Percentiles rank a stretch among this genome's conserved stretches.
Conservation (phyloP, 2,113 vertebrate genomes). For the Coturnix japonica region DNA sequence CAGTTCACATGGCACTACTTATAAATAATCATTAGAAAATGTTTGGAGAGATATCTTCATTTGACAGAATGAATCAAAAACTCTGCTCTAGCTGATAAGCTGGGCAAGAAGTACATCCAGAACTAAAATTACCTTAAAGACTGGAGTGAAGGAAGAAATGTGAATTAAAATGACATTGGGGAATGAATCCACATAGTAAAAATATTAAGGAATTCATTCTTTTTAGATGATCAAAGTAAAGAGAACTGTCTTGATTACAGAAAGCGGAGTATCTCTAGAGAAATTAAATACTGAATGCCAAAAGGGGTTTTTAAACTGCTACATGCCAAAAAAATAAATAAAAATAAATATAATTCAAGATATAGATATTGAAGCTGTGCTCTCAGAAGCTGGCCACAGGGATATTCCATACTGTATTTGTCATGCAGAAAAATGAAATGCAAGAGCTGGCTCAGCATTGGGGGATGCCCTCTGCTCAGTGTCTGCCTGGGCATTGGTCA, state of each 20-base stretch:
- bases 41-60: constrained; percentile 35
- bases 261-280: neutral
- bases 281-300: neutral
- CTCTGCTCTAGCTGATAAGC: constrained; percentile 46
- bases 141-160: neutral
- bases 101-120: neutral
- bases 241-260: neutral
- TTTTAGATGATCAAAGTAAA: neutral
- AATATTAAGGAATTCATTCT: neutral
- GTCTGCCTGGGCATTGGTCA: neutral
- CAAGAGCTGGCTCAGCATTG: neutral
- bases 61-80: constrained; percentile 47
- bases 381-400: neutral
- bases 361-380: neutral
- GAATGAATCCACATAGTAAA: neutral
- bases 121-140: constrained; percentile 7
- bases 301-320: neutral
- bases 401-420: neutral
- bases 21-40: constrained; percentile 61
- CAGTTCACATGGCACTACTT: constrained; percentile 36
- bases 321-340: neutral
- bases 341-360: neutral
- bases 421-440: neutral
- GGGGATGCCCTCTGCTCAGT: neutral
- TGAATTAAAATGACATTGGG: neutral